Evolutionary conservation across 2,888 invertebrate species (phyloP).

Genomic region (Salpingus planirostris): DNA sequence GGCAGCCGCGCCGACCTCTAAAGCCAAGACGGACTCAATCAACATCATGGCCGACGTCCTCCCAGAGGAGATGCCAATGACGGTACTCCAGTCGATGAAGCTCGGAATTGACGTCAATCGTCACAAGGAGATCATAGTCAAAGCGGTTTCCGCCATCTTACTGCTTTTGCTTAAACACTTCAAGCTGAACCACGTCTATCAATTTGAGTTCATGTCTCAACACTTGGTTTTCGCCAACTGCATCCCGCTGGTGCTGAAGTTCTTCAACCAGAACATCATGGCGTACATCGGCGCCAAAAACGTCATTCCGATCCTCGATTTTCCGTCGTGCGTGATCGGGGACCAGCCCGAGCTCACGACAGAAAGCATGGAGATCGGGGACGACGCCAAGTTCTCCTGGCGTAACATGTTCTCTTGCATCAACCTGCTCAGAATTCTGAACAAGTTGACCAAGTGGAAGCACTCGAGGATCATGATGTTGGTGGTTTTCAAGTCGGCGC

Average conservation of each 20-base stretch:
- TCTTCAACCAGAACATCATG: slow-evolving; percentile 96
- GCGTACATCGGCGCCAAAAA: slow-evolving; percentile 93
- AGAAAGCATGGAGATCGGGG: slow-evolving; percentile 81
- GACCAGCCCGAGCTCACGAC: slow-evolving; percentile 89
- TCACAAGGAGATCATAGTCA: slow-evolving; percentile 98
- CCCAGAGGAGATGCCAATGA: slow-evolving; percentile 96
- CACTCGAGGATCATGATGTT: slow-evolving; percentile 87
- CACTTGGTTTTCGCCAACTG: slow-evolving; percentile 99
- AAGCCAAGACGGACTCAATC: slow-evolving; percentile 93
- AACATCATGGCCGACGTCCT: slow-evolving; percentile 97
- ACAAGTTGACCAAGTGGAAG: slow-evolving; percentile 99
- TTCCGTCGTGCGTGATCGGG: slow-evolving; percentile 92
- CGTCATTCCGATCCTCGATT: slow-evolving; percentile 85
- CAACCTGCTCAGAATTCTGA: slow-evolving; percentile 89
- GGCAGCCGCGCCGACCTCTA: slow-evolving; percentile 98
- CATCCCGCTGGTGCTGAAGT: slow-evolving; percentile 94
- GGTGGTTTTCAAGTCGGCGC: slow-evolving; percentile 98
- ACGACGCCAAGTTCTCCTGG: slow-evolving; percentile 86
- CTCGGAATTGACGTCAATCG: slow-evolving; percentile 95
- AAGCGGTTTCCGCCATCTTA: slow-evolving; percentile 85
- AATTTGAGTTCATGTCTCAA: slow-evolving; percentile 99
- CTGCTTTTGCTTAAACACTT: slow-evolving; percentile 92
- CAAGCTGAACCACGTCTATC: slow-evolving; percentile 94
- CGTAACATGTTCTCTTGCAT: slow-evolving; percentile 97
- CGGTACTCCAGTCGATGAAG: slow-evolving; percentile 89